Conservation (phyloP, 2,888 invertebrate genomes). For the Polyommatus iphigenia region DNA sequence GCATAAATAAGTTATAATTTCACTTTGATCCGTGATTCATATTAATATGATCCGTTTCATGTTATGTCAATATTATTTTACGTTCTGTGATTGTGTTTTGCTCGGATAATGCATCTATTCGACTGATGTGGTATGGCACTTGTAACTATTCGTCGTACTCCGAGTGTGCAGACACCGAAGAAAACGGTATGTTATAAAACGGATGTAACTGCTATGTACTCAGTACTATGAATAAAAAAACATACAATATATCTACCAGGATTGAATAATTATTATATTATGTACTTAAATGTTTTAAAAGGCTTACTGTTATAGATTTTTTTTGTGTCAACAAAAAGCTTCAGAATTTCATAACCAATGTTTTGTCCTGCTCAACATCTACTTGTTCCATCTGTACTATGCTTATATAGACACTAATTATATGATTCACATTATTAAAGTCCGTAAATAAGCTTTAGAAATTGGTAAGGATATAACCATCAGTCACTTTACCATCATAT, state of each 20-base stretch:
- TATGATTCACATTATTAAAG: background rate
- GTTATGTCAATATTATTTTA: conserved; percentile 64
- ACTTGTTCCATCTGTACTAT: background rate
- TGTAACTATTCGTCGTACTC: conserved; percentile 77
- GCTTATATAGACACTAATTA: background rate
- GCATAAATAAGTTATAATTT: conserved; percentile 42
- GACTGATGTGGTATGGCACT: conserved; percentile 78
- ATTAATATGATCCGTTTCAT: conserved; percentile 61
- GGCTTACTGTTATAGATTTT: background rate
- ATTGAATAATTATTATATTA: conserved; percentile 14
- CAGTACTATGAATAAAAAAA: conserved; percentile 42
- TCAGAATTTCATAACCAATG: background rate
- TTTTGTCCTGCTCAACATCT: background rate
- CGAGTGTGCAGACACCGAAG: conserved; percentile 76
- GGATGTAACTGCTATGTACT: conserved; percentile 47
- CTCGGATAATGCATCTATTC: conserved; percentile 69
- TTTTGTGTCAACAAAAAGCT: background rate
- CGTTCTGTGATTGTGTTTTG: conserved; percentile 70
- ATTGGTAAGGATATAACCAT: background rate
- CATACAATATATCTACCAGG: conserved; percentile 33
- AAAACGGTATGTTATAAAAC: conserved; percentile 69
- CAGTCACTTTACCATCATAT: background rate
- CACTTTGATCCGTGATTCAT: conserved; percentile 57
- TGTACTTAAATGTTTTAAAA: background rate
- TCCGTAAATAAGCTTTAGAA: background rate